A percentile compares a stretch with the other conserved stretches of the same genome.
phyloP scores from a whole-genome alignment of 2,113 vertebrate species.

The Zosterops japonicus region DNA sequence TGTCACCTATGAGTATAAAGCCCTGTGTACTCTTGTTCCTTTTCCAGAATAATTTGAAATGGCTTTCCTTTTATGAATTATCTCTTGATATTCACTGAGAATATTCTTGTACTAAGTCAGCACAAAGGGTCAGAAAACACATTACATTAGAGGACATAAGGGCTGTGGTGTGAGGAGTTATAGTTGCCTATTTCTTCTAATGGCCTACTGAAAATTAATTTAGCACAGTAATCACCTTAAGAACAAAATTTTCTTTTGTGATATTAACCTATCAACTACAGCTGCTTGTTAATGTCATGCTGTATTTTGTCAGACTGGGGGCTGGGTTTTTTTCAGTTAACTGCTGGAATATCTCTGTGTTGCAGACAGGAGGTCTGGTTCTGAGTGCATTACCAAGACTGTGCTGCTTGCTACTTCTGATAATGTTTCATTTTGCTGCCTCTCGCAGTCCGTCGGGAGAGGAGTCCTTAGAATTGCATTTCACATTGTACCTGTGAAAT shows the following conservation, averaged over 20 bases:
- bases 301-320: neutral
- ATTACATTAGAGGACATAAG: neutral
- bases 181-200: neutral
- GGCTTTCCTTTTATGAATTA: neutral
- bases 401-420: neutral
- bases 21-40: neutral
- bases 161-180: neutral
- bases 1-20: neutral
- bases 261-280: neutral
- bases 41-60: neutral
- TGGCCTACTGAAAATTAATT: neutral
- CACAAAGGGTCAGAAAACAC: neutral
- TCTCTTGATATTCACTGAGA: neutral
- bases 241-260: neutral
- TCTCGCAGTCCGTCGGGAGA: neutral
- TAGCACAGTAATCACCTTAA: neutral
- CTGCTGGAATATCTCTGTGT: neutral
- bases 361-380: neutral
- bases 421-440: neutral
- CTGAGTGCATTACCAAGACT: neutral
- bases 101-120: neutral
- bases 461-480: neutral
- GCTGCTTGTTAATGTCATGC: neutral
- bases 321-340: neutral
- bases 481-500: neutral